Evolutionary conservation across 2,888 invertebrate genomes (phyloP), one percentile per base, ranked within the genome.

Genomic region (Hipparchia semele): DNA sequence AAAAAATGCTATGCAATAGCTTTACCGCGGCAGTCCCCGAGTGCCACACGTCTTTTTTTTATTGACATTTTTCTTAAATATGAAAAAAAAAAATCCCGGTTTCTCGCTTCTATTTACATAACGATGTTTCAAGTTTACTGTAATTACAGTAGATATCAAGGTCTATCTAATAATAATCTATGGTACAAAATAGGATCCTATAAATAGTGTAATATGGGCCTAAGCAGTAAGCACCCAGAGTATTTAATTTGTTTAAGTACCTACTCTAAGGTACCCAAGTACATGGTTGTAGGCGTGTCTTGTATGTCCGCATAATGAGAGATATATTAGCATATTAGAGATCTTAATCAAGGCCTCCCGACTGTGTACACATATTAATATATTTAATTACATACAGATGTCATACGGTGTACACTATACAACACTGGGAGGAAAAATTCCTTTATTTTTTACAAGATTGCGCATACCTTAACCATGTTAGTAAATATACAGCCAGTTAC

Each of bases 211-310:
- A 23, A 23, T 23, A 23, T 23, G 23, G 23, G 23, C 23, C 23
- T 23, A 23, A 23, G 23, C 23, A 23, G 23, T 23, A 23, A 23
- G 23, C 23, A 23, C 23, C 23, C 23, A 23, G 23, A 23, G 8
- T 58, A 60, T 23, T 33, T 10, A 39, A 23, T 2, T 39, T 39
- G 39, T 2, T 39, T 39, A 39, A 39, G 5, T 39, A 39, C n/a
- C n/a, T n/a, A n/a, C 39, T 39, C 39, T 39, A 39, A 60, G 33
- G 59, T 39, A 33, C 51, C 51, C 65, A 53, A 53, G 65, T 53
- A 65, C 65, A 33, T 46, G 6, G 10, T 33, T 53, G 71, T 59
- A 66, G 73, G 75, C 71, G 75, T 75, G 75, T 75, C 75, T 59
- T 65, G 65, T 65, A 33, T 53, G 71, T 71, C 68, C 68, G 71